phyloP scores from a whole-genome alignment of 37 sponge, comb jelly and placozoan genomes.

The Aplysina aerophoba region DNA sequence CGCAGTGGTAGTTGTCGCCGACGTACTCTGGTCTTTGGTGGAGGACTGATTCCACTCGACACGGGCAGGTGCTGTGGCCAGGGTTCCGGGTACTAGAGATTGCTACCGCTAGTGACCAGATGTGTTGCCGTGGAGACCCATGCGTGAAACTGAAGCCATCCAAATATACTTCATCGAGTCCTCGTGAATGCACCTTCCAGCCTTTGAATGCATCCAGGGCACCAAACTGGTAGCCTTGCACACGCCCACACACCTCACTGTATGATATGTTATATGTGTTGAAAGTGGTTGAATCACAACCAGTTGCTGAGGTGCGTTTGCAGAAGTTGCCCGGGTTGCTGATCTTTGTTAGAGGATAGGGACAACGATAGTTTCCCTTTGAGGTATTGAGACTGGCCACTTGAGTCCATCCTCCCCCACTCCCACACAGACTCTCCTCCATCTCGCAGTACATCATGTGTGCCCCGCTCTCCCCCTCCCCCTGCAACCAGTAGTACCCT shows the following conservation, averaged over 20 bases:
- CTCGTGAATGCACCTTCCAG: background rate
- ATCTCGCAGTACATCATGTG: background rate
- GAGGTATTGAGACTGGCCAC: background rate
- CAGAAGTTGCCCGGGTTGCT: background rate
- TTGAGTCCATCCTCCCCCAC: background rate
- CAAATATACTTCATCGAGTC: background rate
- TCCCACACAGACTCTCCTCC: background rate
- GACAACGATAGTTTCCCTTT: background rate
- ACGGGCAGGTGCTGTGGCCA: background rate
- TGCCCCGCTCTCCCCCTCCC: background rate
- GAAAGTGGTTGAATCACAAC: background rate
- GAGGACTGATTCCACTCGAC: background rate
- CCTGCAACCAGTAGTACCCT: background rate
- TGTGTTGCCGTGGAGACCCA: background rate
- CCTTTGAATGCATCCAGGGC: background rate
- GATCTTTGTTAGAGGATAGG: background rate
- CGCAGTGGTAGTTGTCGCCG: background rate
- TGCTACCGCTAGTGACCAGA: background rate
- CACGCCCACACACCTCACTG: background rate
- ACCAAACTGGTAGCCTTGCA: background rate
- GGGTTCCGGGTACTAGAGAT: background rate
- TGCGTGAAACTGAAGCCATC: background rate
- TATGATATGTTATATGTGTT: background rate
- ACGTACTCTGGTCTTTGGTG: background rate
- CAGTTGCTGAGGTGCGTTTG: background rate